Percentiles rank a stretch among this genome's conserved stretches.
These are phyloP conservation scores for Bufo bufo DNA, from an alignment of 2,113 vertebrate species.

Conservation along the genomic window DNA sequence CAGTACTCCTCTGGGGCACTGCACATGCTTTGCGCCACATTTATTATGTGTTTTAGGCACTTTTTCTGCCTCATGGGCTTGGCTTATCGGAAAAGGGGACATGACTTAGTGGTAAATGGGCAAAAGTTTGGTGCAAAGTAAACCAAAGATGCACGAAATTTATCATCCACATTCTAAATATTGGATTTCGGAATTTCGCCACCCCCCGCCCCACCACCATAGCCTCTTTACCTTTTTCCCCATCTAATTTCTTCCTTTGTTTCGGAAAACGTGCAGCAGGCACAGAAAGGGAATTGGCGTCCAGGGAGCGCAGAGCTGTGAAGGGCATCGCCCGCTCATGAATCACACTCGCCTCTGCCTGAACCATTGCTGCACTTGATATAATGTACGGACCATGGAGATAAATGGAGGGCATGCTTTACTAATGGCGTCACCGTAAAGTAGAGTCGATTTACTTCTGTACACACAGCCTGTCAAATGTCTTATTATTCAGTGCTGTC, in stretches of 20 bases:
- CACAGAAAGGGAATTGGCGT: background rate
- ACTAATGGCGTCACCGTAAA: constrained; percentile 71
- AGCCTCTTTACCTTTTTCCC: too few relatives aligned
- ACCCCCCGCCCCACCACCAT: too few relatives aligned
- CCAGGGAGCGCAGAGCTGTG: constrained; percentile 6
- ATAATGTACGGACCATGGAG: constrained; percentile 64
- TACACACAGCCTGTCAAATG: constrained; percentile 66
- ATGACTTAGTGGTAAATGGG: too few relatives aligned
- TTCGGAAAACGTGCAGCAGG: background rate
- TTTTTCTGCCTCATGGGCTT: too few relatives aligned
- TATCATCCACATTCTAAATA: too few relatives aligned
- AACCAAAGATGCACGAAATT: too few relatives aligned
- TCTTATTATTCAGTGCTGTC: constrained; percentile 7
- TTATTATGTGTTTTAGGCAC: too few relatives aligned
- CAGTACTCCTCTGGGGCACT: too few relatives aligned
- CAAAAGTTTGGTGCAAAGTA: too few relatives aligned
- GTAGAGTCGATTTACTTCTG: constrained; percentile 66
- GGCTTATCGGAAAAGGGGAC: too few relatives aligned
- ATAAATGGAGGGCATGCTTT: constrained; percentile 67
- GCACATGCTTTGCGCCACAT: too few relatives aligned
- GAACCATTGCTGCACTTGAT: constrained; percentile 66
- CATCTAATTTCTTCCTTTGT: background rate
- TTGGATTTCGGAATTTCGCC: too few relatives aligned
- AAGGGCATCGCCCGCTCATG: constrained; percentile 54
- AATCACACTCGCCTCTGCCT: constrained; percentile 56